These are phyloP conservation scores for Litoditis marina DNA, from an alignment of 2,888 invertebrate genomes.

Conservation along the genomic window DNA sequence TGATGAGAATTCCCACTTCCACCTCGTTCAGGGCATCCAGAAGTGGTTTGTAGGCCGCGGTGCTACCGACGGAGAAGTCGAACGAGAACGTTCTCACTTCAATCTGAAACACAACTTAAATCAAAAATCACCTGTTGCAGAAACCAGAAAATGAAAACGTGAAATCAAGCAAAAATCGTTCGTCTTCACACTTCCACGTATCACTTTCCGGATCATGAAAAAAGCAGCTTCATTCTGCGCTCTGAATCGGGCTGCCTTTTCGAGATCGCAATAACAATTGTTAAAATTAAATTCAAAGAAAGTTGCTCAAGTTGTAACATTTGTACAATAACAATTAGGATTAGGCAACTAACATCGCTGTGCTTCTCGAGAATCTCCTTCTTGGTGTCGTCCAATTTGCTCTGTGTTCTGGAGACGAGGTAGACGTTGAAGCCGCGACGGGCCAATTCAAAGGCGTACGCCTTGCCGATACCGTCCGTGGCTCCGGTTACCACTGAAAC, in stretches of 20 bases:
- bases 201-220: too few relatives aligned
- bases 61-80: slow-evolving; percentile 47
- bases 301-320: neutral
- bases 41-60: slow-evolving; percentile 48
- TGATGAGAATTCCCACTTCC: slow-evolving; percentile 68
- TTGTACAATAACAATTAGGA: neutral
- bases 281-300: too few relatives aligned
- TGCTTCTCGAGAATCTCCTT: slow-evolving; percentile 50
- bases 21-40: slow-evolving; percentile 46
- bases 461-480: slow-evolving; percentile 62
- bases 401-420: slow-evolving; percentile 55
- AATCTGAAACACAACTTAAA: too few relatives aligned
- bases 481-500: slow-evolving; percentile 60
- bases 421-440: slow-evolving; percentile 55
- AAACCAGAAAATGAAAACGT: too few relatives aligned
- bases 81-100: slow-evolving; percentile 54
- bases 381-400: slow-evolving; percentile 56
- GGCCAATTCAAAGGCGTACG: slow-evolving; percentile 59
- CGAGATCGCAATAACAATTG: too few relatives aligned
- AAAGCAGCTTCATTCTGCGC: too few relatives aligned
- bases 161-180: too few relatives aligned
- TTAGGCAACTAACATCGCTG: slow-evolving; percentile 8
- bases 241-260: too few relatives aligned
- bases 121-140: too few relatives aligned
- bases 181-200: too few relatives aligned